phyloP scores from a whole-genome alignment of 2,113 vertebrate species.

The Cervus canadensis region DNA sequence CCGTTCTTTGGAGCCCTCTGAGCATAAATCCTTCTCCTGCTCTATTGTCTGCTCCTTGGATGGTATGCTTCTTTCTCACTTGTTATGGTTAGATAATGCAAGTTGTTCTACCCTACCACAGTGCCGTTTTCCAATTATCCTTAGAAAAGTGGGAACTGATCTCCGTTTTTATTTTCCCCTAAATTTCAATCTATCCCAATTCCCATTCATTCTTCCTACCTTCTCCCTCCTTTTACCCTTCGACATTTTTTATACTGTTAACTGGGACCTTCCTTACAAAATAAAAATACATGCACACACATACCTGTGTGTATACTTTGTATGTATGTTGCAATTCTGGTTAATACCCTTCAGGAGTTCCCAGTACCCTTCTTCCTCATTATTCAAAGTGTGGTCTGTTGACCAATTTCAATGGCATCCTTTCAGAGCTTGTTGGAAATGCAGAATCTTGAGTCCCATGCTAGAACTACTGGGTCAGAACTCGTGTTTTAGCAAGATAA shows the following conservation, averaged over 20 bases:
- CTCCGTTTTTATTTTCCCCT: background rate
- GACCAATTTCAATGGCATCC: background rate
- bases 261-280: background rate
- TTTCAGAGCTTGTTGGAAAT: background rate
- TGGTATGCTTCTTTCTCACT: background rate
- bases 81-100: background rate
- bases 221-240: background rate
- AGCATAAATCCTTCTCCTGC: background rate
- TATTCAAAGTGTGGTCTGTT: background rate
- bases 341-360: background rate
- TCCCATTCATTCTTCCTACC: background rate
- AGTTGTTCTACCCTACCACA: background rate
- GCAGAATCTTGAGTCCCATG: background rate
- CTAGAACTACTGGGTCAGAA: background rate
- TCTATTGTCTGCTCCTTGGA: background rate
- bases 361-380: background rate
- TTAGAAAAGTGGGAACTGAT: background rate
- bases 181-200: background rate
- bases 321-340: background rate
- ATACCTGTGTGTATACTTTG: background rate
- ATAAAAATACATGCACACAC: background rate
- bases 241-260: background rate
- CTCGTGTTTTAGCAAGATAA: background rate
- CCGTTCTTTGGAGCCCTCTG: background rate
- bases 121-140: background rate